Evolutionary conservation across 2,888 invertebrate species (phyloP).

Genomic region (Cryptops parisi): DNA sequence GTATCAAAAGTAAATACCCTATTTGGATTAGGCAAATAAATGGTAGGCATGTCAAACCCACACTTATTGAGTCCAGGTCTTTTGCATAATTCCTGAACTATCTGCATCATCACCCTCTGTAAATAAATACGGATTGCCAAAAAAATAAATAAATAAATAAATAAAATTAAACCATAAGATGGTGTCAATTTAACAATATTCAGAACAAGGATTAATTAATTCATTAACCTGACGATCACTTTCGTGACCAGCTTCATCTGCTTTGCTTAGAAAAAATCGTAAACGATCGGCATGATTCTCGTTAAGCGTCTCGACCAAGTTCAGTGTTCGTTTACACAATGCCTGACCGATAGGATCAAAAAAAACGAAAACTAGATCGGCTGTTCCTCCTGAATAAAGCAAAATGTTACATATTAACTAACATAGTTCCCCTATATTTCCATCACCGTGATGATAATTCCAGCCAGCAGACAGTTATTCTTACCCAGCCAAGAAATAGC

Average conservation of each 20-base stretch:
- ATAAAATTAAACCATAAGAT: background rate
- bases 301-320: conserved; percentile 40
- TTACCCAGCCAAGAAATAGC: conserved; percentile 41
- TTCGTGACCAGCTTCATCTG: conserved; percentile 43
- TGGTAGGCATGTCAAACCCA: conserved; percentile 44
- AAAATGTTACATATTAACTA: conserved; percentile 10
- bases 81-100: conserved; percentile 43
- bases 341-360: conserved; percentile 46
- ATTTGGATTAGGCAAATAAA: conserved; percentile 38
- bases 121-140: conserved; percentile 7
- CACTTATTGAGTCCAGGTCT: conserved; percentile 40
- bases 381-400: conserved; percentile 27
- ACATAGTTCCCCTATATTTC: no score
- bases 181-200: background rate
- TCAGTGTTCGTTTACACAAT: conserved; percentile 41
- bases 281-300: conserved; percentile 39
- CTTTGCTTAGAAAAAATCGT: conserved; percentile 41
- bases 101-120: conserved; percentile 43
- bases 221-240: conserved; percentile 38
- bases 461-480: no score
- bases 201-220: conserved; percentile 1
- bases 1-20: conserved; percentile 34
- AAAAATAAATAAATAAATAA: conserved; percentile 5
- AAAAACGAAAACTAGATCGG: conserved; percentile 43
- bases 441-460: no score